Conservation (phyloP, 2,888 invertebrate genomes). For the Rhamphomyia laevipes region DNA sequence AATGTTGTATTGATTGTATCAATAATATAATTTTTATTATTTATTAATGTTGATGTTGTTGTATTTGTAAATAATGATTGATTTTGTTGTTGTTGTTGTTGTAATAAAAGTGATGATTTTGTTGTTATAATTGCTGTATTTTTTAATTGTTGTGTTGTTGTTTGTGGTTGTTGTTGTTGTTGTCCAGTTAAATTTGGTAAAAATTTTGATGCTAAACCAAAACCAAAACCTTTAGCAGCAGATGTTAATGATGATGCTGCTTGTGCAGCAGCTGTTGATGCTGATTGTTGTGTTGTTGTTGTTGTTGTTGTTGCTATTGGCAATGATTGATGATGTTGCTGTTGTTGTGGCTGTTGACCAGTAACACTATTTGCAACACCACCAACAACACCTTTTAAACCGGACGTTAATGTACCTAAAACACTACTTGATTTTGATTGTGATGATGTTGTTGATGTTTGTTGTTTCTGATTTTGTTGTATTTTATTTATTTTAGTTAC, state of each 20-base stretch:
- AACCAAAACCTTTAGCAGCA: conserved; percentile 22
- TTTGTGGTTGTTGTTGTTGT: not conserved
- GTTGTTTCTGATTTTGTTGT: conserved; percentile 9
- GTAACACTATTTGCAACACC: conserved; percentile 19
- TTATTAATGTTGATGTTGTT: not conserved
- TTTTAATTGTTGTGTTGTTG: no score
- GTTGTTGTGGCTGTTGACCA: not conserved
- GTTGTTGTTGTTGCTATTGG: not conserved
- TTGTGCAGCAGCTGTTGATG: conserved; percentile 15
- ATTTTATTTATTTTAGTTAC: not conserved
- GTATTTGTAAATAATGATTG: not conserved
- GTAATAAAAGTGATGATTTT: not conserved
- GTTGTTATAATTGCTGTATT: not conserved
- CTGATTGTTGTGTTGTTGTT: not conserved
- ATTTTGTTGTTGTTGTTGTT: not conserved
- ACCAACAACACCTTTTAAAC: conserved; percentile 29
- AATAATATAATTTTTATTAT: no score
- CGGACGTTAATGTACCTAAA: conserved; percentile 22
- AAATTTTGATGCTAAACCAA: conserved; percentile 28
- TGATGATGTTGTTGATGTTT: not conserved
- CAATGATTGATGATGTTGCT: not conserved
- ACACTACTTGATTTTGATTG: not conserved
- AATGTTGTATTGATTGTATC: no score
- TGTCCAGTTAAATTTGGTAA: conserved; percentile 24
- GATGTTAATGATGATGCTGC: conserved; percentile 14